Evolutionary conservation across 2,797 vertebrate species (phyloP).

Genomic region (Darevskia mixta): DNA sequence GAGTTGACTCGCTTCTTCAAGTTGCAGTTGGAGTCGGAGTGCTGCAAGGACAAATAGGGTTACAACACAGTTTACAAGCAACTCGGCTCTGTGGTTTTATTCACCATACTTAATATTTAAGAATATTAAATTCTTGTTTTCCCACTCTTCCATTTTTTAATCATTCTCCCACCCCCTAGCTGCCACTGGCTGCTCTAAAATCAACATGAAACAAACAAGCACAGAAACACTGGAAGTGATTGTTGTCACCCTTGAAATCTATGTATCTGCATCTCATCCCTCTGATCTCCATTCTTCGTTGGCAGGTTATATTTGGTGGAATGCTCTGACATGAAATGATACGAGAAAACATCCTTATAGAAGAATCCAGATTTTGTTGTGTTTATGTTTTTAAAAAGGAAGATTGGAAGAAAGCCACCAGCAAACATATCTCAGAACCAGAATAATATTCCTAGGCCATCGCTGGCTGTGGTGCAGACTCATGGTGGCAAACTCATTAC

Average conservation of each 20-base stretch:
- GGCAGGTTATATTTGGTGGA: not conserved
- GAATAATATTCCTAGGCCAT: not conserved
- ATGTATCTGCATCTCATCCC: not conserved
- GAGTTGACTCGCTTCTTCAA: conserved; percentile 93
- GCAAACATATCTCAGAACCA: not conserved
- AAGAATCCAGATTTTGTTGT: not conserved
- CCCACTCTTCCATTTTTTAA: not conserved
- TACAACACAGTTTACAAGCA: not conserved
- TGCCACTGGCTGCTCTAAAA: not conserved
- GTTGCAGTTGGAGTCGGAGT: conserved; percentile 86
- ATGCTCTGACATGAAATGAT: conserved; percentile 16
- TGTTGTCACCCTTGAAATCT: not conserved
- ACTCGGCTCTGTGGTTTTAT: conserved; percentile 3
- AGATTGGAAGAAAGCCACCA: not conserved
- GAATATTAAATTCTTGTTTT: not conserved
- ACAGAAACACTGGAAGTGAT: not conserved
- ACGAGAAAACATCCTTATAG: not conserved
- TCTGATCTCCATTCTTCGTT: not conserved
- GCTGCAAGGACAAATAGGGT: conserved; percentile 57
- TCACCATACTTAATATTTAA: not conserved
- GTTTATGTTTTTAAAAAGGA: not conserved
- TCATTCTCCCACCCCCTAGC: not conserved
- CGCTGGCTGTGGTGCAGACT: not conserved
- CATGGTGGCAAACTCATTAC: too few relatives aligned
- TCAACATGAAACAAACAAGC: conserved; percentile 5